Percentiles rank a stretch among this genome's conserved stretches.
Evolutionary conservation across 2,797 vertebrate genomes (phyloP).

Genomic region (Orientallactaga sibirica): DNA sequence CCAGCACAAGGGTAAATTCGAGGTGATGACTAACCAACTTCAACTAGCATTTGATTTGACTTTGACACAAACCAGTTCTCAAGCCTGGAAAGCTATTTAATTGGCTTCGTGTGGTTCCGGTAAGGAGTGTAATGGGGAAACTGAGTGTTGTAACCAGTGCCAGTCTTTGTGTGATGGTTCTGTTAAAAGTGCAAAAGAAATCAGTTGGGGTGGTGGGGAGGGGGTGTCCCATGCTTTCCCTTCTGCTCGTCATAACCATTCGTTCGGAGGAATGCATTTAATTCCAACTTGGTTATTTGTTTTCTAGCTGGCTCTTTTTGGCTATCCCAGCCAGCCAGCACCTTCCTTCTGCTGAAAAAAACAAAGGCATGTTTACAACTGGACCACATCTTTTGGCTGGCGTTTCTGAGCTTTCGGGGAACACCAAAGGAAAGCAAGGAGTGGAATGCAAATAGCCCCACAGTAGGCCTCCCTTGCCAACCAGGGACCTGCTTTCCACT

Average conservation of each 20-base stretch:
- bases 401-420: constrained; percentile 62
- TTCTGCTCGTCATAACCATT: constrained; percentile 76
- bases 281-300: constrained; percentile 69
- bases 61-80: constrained; percentile 63
- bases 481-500: constrained; percentile 69
- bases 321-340: constrained; percentile 48
- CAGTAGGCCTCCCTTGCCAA: constrained; percentile 57
- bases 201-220: constrained; percentile 2
- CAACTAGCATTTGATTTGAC: constrained; percentile 33
- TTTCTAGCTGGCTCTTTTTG: constrained; percentile 63
- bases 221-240: constrained; percentile 66
- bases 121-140: constrained; percentile 67
- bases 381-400: constrained; percentile 14
- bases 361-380: constrained; percentile 80
- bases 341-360: constrained; percentile 59
- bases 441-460: constrained; percentile 75
- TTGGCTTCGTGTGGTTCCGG: constrained; percentile 27
- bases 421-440: constrained; percentile 70
- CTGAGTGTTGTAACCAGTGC: neutral
- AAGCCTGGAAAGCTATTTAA: constrained; percentile 47
- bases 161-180: constrained; percentile 43
- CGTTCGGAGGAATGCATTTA: constrained; percentile 75
- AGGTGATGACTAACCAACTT: neutral
- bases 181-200: constrained; percentile 68
- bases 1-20: neutral